Evolutionary conservation across 2,797 vertebrate species (phyloP), one percentile per base, ranked within the genome.

Genomic region (Chelmon rostratus): DNA sequence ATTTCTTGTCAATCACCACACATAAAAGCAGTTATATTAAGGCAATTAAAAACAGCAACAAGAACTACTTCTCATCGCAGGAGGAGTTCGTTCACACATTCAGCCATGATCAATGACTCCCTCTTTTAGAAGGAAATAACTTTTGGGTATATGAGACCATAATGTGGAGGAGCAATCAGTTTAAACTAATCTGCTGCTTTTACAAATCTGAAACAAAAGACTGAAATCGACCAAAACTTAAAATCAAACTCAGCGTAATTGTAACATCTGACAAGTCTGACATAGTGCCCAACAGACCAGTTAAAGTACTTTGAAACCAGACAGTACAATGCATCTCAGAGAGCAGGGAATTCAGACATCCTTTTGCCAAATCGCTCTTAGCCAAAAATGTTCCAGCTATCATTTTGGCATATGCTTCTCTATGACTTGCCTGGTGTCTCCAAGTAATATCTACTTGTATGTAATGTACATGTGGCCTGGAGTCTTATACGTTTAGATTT

Each of bases 41-140:
- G 47, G 61, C 59, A 78, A 79, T 80, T 82, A 82, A 84, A 83
- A 84, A 68, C 66, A 58, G 68, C 42, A 67, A 73, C 62, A 67
- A 69, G 42, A 73, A 40, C 40, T n/a, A 74, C 46, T 65, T 68
- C 40, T 58, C 6, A 28, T 56, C 61, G 79, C 40, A 73, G 56
- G 31, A 63, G 57, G 42, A 53, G 31, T 23, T 28, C 19, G 11
- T 40, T 79, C 54, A 59, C 52, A 53, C 62, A 63, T 68, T 77
- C 65, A 37, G 79, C 68, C 53, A 35, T 21, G 72, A 68, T 54
- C 52, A 16, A 59, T 28, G 69, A 58, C 53, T 2, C 10, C 37
- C 54, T 46, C 31, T 13, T 63, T 56, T 5, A 8, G 44, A 8
- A n/a, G 25, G 23, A 63, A 56, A 54, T n/a, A 44, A 62, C 31